Evolutionary conservation across 2,797 vertebrate species (phyloP).

Genomic region (Paramormyrops hopkinsi): DNA sequence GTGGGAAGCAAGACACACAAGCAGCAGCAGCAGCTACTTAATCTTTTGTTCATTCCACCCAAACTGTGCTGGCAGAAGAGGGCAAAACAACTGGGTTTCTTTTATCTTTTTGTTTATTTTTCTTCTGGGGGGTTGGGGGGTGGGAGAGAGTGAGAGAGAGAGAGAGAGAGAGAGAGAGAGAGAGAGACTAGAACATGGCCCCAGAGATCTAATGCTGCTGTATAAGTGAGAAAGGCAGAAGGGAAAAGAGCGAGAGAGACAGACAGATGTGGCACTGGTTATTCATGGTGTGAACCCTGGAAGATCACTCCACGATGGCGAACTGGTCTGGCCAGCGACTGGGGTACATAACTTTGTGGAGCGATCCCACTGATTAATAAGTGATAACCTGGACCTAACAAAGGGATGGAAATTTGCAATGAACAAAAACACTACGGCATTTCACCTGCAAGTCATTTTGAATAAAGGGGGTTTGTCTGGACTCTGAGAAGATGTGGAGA

Average conservation of each 20-base stretch:
- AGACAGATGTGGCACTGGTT: neutral
- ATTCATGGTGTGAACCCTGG: neutral
- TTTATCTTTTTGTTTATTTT: neutral
- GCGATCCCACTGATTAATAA: neutral
- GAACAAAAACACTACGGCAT: neutral
- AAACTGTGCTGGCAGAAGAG: conserved; percentile 3
- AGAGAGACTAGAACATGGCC: neutral
- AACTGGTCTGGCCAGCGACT: neutral
- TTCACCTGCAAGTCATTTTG: neutral
- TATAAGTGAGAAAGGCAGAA: neutral
- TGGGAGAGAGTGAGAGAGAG: too few relatives aligned
- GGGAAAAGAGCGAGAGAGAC: neutral
- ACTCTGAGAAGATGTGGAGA: neutral
- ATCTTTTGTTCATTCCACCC: conserved; percentile 24
- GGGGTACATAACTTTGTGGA: neutral
- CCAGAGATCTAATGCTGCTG: neutral
- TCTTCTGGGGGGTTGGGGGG: neutral
- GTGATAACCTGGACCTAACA: neutral
- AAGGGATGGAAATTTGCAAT: neutral
- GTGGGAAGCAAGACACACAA: conserved; percentile 32
- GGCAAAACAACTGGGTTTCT: neutral
- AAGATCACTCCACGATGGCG: neutral
- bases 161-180: neutral
- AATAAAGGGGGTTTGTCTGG: neutral
- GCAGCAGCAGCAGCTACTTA: conserved; percentile 24